These are phyloP conservation scores for Agapetus fuscipes DNA, from an alignment of 2,888 invertebrate species.

Conservation along the genomic window DNA sequence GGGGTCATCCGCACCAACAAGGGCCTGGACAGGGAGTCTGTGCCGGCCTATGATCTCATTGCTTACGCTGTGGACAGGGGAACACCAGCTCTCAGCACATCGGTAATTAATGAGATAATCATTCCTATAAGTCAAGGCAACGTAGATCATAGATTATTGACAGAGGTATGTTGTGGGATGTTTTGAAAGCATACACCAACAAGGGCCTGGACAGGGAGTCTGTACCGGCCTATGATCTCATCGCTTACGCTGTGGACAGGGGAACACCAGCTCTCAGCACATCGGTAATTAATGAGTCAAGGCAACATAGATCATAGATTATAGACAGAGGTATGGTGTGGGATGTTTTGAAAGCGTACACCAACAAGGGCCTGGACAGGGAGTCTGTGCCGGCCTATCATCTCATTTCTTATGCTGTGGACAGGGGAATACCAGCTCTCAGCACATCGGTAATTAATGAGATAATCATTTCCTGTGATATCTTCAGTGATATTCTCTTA, in stretches of 20 bases:
- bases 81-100: constrained; percentile 61
- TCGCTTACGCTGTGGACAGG: constrained; percentile 82
- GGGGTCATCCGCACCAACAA: constrained; percentile 88
- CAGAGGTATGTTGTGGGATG: too few species aligned
- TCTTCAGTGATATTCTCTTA: not conserved
- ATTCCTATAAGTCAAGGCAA: too few species aligned
- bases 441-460: constrained; percentile 44
- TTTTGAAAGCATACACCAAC: constrained; percentile 46
- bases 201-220: constrained; percentile 88
- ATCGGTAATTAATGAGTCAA: constrained; percentile 28
- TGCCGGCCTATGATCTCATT: constrained; percentile 72
- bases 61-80: constrained; percentile 89
- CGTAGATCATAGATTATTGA: too few species aligned
- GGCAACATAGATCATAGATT: too few species aligned
- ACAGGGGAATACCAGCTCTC: constrained; percentile 73
- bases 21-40: constrained; percentile 83
- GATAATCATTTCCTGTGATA: not conserved
- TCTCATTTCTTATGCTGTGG: constrained; percentile 78
- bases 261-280: constrained; percentile 72
- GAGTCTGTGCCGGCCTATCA: constrained; percentile 82
- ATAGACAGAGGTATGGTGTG: too few species aligned
- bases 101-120: constrained; percentile 28
- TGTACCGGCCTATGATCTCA: constrained; percentile 72
- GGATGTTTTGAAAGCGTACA: constrained; percentile 31
- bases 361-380: constrained; percentile 81